Evolutionary conservation across 1,140 invertebrate genomes (phyloP).

Genomic region (Apis laboriosa): DNA sequence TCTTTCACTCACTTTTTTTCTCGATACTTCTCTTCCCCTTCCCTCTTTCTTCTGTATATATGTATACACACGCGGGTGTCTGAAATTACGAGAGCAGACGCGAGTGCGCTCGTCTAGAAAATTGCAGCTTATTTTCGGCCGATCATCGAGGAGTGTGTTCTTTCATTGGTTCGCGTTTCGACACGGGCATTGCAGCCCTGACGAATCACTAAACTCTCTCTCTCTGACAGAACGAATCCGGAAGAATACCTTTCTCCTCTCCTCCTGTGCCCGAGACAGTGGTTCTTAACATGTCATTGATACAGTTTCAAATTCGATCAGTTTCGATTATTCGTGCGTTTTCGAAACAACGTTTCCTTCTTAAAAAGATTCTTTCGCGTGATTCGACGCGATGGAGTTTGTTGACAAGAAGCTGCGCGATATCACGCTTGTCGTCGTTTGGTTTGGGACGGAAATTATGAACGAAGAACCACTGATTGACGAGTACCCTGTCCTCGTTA

Average conservation of each 20-base stretch:
- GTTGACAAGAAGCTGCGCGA: too few species aligned
- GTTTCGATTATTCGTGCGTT: neutral
- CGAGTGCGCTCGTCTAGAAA: constrained; percentile 74
- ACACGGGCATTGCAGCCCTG: constrained; percentile 62
- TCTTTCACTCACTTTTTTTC: neutral
- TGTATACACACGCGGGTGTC: constrained; percentile 38
- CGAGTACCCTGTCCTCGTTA: neutral
- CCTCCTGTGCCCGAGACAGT: constrained; percentile 16
- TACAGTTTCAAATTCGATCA: too few species aligned
- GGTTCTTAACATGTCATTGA: neutral
- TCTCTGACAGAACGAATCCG: constrained; percentile 18
- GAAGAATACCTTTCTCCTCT: constrained; percentile 43
- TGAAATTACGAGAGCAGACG: constrained; percentile 71
- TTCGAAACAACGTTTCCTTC: too few species aligned
- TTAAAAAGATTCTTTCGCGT: too few species aligned
- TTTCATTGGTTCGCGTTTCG: constrained; percentile 60
- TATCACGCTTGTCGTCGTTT: too few species aligned
- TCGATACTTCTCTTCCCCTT: neutral
- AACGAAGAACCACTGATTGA: neutral
- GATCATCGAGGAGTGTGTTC: constrained; percentile 49
- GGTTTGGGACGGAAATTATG: too few species aligned
- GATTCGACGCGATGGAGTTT: too few species aligned
- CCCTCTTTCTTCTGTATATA: neutral
- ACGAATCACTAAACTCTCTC: constrained; percentile 71
- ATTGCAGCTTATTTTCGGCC: constrained; percentile 76